Evolutionary conservation across 2,113 vertebrate species (phyloP).

Genomic region (Ovis canadensis): DNA sequence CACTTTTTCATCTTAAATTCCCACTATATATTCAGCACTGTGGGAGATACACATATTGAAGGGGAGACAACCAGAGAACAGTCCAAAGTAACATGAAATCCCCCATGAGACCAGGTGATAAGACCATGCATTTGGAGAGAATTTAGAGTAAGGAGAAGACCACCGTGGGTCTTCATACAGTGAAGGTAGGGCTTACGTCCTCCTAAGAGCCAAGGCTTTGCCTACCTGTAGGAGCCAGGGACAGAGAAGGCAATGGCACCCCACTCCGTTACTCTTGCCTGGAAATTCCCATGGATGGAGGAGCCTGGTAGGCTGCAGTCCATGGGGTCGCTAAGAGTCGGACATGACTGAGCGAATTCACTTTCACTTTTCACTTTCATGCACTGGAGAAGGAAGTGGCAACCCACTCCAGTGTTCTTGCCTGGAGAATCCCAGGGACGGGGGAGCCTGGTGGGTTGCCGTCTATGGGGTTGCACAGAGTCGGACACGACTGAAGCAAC

Average conservation of each 20-base stretch:
- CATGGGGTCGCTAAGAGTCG: too few relatives aligned
- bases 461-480: too few relatives aligned
- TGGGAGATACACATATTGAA: neutral
- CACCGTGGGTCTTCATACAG: neutral
- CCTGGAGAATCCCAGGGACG: too few relatives aligned
- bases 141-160: neutral
- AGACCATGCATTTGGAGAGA: neutral
- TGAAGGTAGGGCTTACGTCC: neutral
- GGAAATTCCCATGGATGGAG: too few relatives aligned
- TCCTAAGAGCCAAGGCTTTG: neutral
- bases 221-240: neutral
- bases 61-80: neutral
- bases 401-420: too few relatives aligned
- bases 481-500: too few relatives aligned
- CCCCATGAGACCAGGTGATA: neutral
- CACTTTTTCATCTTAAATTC: neutral
- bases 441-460: too few relatives aligned
- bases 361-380: too few relatives aligned
- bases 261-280: too few relatives aligned
- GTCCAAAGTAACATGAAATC: neutral
- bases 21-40: neutral
- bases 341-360: too few relatives aligned
- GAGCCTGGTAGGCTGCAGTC: too few relatives aligned
- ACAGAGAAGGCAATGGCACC: neutral
- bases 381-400: too few relatives aligned